Conservation (phyloP, 2,888 invertebrate species). For the Cephus rjabovi region DNA sequence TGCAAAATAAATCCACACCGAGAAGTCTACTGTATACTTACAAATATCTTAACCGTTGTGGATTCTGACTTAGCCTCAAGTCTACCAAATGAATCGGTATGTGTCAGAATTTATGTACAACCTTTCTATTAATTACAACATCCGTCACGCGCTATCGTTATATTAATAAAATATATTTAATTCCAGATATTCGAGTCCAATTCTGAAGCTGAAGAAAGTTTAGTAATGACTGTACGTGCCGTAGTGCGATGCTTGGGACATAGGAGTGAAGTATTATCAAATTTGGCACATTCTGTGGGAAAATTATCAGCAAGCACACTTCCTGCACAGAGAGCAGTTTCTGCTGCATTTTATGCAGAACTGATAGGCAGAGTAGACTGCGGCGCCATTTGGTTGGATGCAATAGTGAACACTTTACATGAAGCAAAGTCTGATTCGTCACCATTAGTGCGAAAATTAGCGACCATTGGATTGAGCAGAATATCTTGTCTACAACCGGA, state of each 20-base stretch:
- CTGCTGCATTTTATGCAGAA: slow-evolving; percentile 52
- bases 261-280: slow-evolving; percentile 33
- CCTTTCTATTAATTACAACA: neutral
- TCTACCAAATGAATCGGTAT: slow-evolving; percentile 45
- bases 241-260: slow-evolving; percentile 45
- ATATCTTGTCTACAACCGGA: slow-evolving; percentile 49
- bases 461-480: slow-evolving; percentile 53
- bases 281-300: slow-evolving; percentile 44
- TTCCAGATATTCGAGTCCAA: slow-evolving; percentile 47
- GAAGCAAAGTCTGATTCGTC: slow-evolving; percentile 57
- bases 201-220: slow-evolving; percentile 46
- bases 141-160: neutral
- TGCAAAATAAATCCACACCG: slow-evolving; percentile 54
- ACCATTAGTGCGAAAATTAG: slow-evolving; percentile 53
- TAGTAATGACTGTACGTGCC: slow-evolving; percentile 47
- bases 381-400: slow-evolving; percentile 54
- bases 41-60: slow-evolving; percentile 44
- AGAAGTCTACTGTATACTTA: slow-evolving; percentile 51
- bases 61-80: slow-evolving; percentile 42
- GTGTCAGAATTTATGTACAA: slow-evolving; percentile 7
- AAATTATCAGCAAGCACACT: slow-evolving; percentile 50
- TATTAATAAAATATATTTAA: neutral
- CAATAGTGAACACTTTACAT: slow-evolving; percentile 53
- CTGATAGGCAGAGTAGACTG: slow-evolving; percentile 50
- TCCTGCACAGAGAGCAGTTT: slow-evolving; percentile 53